These are phyloP conservation scores for Thelaira solivaga DNA, from an alignment of 2,888 invertebrate genomes.

Conservation along the genomic window DNA sequence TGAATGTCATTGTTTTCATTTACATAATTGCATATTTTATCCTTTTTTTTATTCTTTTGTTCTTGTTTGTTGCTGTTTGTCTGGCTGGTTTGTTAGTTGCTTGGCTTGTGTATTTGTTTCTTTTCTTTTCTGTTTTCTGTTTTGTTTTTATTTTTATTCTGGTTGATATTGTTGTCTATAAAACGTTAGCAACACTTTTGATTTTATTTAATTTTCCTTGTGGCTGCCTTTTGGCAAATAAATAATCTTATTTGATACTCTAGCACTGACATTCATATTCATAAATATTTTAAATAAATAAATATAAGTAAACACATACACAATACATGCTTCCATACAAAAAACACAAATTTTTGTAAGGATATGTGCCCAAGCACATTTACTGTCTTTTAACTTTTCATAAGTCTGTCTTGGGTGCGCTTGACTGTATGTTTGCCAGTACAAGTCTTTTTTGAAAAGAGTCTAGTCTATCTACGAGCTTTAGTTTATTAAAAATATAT, in stretches of 20 bases:
- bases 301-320: background rate
- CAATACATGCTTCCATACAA: no score
- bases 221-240: conserved; percentile 58
- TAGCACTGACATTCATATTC: background rate
- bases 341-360: no score
- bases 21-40: conserved; percentile 10
- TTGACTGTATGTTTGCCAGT: no score
- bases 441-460: no score
- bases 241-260: conserved; percentile 36
- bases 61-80: conserved; percentile 4
- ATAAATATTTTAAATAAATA: conserved; percentile 7
- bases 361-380: no score
- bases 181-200: conserved; percentile 53
- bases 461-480: no score
- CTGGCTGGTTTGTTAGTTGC: no score
- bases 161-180: conserved; percentile 17
- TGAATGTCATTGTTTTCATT: conserved; percentile 17
- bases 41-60: background rate
- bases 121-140: background rate
- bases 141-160: conserved; percentile 3
- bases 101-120: no score
- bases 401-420: no score
- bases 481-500: no score
- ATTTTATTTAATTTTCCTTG: conserved; percentile 60
- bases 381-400: no score